Base-by-base conservation (phyloP, 30 jellyfish, hydroid and myxozoan species). In the Cassiopea andromeda region DNA sequence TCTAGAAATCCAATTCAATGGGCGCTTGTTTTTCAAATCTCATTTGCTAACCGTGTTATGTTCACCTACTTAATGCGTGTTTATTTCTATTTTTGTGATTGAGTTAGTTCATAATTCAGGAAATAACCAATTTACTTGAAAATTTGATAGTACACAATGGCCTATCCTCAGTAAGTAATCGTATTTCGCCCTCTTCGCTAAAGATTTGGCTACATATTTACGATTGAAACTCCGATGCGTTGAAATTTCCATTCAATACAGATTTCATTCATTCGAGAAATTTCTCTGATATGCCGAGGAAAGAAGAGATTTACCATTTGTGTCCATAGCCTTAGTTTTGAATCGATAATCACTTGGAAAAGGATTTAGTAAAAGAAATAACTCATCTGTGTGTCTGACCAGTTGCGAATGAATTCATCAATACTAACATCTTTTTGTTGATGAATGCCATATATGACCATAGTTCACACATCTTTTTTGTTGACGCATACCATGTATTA, bases 21-120 rank as follows among this genome's bases (percentile, higher is more conserved):
- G 54, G 79, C 54, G 79, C 79, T 70, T 70, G 79, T 70, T 70
- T 70, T 70, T 70, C 38, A 12, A 70, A 70, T 70, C 79, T 43
- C 54, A 15, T 70, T 43, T 70, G 79, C 54, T 70, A 70, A 70
- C 79, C 50, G 27, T 70, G 27, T 70, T 70, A 70, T 70, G 79
- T 50, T 70, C 54, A 70, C 48, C 54, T 70, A 7, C 54, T 18
- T 43, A 70, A 70, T 70, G 15, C 57, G 50, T 70, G 79, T 70
- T 70, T 70, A 70, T 70, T 70, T 70, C 79, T 70, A 70, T 27
- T 14, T 27, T 70, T 43, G n/a, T 19, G 79, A 70, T 19, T 70
- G 50, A 70, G 79, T 70, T 70, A 18, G 79, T 70, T 50, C 27
- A 14, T 43, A 70, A 70, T 19, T n/a, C 79, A 70, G 79, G 79